Base-by-base conservation (phyloP, 2,888 invertebrate genomes). In the Callimorpha dominula region DNA sequence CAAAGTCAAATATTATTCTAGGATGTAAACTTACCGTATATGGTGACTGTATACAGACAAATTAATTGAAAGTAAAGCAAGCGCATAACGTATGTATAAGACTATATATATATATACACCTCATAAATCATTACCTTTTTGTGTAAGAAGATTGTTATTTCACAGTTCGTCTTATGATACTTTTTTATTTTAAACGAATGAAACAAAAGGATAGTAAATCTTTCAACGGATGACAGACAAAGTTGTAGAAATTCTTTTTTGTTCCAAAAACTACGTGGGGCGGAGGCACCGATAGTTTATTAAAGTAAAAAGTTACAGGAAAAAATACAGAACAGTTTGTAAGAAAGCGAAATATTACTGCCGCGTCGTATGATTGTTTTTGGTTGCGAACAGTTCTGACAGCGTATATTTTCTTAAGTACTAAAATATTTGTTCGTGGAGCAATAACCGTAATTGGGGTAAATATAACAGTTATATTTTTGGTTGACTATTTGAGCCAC, bases 121-220 rank as follows among this genome's bases (percentile, higher is more conserved):
- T 11, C 31, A 20, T 17, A 62, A 57, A 77, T 57, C 0, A 14
- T 12, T 17, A 54, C 50, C 40, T 68, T 72, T 68, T 40, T 46
- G 73, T n/a, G 71, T 71, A 64, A 72, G 72, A 70, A 70, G 71
- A 79, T 72, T 77, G 70, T 73, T 71, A 68, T 78, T 77, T 75
- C 67, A 64, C 73, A 72, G 70, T 70, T 74, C 74, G 72, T 81
- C 67, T 50, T 52, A 64, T 63, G 42, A 75, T 70, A 71, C 68
- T 78, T 75, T 70, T 68, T 76, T 76, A 77, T 79, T 63, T 69
- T 71, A 73, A 78, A 75, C 68, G 72, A 71, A 82, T 81, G 78
- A 82, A 81, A 83, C 81, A 84, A 81, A 81, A 73, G 75, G 76
- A 78, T 64, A 49, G 68, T 84, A 85, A 81, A 84, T 84, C 83